These are phyloP conservation scores for Zaprionus tsacasi DNA, from an alignment of 1,140 invertebrate genomes.

Conservation along the genomic window DNA sequence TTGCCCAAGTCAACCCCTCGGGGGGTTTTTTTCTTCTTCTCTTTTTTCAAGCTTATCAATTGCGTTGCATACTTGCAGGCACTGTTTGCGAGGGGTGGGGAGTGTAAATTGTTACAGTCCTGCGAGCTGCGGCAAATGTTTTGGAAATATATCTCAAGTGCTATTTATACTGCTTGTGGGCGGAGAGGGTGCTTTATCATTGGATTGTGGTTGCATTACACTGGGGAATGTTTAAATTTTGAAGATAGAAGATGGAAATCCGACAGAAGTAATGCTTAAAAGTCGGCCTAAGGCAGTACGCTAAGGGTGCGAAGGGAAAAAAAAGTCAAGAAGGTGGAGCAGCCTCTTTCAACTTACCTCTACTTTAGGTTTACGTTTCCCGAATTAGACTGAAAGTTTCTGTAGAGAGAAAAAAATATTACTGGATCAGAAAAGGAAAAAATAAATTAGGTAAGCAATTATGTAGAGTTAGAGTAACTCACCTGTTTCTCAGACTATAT, in stretches of 20 bases:
- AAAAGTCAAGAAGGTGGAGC: background rate
- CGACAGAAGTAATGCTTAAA: background rate
- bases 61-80: conserved; percentile 64
- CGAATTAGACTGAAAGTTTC: background rate
- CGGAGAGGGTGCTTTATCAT: conserved; percentile 27
- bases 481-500: no score
- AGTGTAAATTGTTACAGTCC: conserved; percentile 57
- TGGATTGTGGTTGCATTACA: conserved; percentile 16
- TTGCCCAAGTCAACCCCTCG: conserved; percentile 64
- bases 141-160: conserved; percentile 80
- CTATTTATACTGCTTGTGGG: conserved; percentile 61
- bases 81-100: conserved; percentile 23
- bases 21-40: conserved; percentile 13
- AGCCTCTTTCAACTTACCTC: background rate
- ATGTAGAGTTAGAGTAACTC: no score
- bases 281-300: background rate
- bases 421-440: no score
- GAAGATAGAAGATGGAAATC: background rate
- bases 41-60: conserved; percentile 55
- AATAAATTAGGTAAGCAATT: no score
- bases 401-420: no score
- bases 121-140: conserved; percentile 68
- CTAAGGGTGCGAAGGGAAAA: background rate
- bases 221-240: background rate
- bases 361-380: no score